Conservation (phyloP, 2,113 vertebrate genomes). For the Hippocampus guttulatus region DNA sequence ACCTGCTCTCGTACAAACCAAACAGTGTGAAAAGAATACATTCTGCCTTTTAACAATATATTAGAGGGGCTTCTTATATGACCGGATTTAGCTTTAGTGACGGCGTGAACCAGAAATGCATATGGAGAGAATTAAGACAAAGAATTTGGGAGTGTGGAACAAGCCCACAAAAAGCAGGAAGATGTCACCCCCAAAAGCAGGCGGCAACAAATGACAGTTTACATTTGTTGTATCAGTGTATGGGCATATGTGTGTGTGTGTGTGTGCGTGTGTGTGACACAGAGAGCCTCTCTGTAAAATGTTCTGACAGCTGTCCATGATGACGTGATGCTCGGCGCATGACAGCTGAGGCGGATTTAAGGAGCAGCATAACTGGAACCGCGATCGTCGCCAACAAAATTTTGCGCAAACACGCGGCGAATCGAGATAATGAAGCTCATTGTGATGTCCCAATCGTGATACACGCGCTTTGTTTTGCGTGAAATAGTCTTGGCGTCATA, state of each 20-base stretch:
- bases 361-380: slow-evolving; percentile 10
- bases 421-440: not conserved
- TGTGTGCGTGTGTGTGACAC: slow-evolving; percentile 4
- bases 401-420: not conserved
- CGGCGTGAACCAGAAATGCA: not conserved
- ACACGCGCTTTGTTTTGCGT: not conserved
- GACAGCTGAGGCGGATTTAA: slow-evolving; percentile 29
- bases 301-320: slow-evolving; percentile 36
- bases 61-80: not conserved
- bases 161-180: slow-evolving; percentile 30
- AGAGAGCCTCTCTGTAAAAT: slow-evolving; percentile 24
- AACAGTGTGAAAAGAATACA: not conserved
- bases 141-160: slow-evolving; percentile 3
- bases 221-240: slow-evolving; percentile 22
- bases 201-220: slow-evolving; percentile 42
- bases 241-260: slow-evolving; percentile 8
- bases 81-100: too few species aligned
- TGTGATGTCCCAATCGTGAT: not conserved
- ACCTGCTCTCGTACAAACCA: not conserved
- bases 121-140: not conserved
- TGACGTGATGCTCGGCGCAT: slow-evolving; percentile 19
- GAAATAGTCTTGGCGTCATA: not conserved
- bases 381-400: not conserved
- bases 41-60: not conserved
- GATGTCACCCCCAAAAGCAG: slow-evolving; percentile 36